Evolutionary conservation across 2,888 invertebrate species (phyloP).

Genomic region (Dendrolimus pini): DNA sequence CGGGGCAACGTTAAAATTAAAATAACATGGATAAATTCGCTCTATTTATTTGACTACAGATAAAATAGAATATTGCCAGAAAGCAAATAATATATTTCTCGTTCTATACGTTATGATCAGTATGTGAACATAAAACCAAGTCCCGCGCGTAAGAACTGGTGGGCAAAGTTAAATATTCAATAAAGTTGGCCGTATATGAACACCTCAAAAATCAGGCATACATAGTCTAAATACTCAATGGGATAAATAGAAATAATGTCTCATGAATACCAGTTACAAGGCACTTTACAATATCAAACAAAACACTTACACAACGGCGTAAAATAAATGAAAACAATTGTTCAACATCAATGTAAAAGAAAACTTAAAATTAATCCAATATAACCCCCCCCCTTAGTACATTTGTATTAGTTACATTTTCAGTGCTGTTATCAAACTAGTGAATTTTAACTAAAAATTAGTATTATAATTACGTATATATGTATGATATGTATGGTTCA

Average conservation of each 20-base stretch:
- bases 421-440: conserved; percentile 1
- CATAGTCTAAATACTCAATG: background rate
- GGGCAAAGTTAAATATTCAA: no score
- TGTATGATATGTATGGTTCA: background rate
- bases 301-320: background rate
- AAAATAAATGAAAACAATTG: conserved; percentile 1
- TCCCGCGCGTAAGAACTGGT: no score
- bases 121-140: no score
- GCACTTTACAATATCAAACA: background rate
- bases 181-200: no score
- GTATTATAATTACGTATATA: background rate
- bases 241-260: background rate
- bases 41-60: no score
- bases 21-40: no score
- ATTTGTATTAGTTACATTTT: conserved; percentile 15
- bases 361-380: conserved; percentile 3
- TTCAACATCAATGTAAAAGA: conserved; percentile 5
- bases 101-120: no score
- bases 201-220: background rate
- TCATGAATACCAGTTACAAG: background rate
- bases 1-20: no score
- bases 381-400: background rate
- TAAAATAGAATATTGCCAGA: no score
- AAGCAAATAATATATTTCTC: no score
- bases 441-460: conserved; percentile 1